Conservation (phyloP, 2,797 vertebrate species). For the Xerus rutilus region DNA sequence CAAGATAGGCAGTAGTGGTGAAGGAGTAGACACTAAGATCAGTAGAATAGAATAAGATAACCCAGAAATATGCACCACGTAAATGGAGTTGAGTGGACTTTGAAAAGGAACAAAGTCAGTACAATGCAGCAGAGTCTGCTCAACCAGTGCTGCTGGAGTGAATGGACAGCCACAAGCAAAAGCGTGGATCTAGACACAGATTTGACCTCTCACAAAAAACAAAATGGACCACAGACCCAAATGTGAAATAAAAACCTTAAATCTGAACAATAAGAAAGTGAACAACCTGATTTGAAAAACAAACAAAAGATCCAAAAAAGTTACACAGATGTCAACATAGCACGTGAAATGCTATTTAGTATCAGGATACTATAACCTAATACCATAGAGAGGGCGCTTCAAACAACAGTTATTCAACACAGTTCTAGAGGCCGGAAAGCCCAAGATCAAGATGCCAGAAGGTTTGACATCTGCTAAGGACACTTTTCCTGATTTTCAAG, state of each 20-base stretch:
- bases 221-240: not conserved
- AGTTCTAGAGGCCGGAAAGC: not conserved
- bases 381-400: not conserved
- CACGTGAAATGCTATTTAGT: not conserved
- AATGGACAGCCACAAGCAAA: not conserved
- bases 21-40: not conserved
- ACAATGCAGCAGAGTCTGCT: not conserved
- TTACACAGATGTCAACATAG: not conserved
- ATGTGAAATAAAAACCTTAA: not conserved
- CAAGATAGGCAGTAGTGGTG: not conserved
- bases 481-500: not conserved
- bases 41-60: not conserved
- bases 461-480: not conserved
- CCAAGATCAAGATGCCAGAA: not conserved
- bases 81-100: not conserved
- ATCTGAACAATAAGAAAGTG: not conserved
- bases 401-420: not conserved
- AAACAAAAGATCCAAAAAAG: not conserved
- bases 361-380: too few species aligned
- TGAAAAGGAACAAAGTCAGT: not conserved
- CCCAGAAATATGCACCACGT: not conserved
- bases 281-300: not conserved
- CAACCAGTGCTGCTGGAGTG: not conserved
- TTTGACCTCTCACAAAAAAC: not conserved
- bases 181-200: not conserved